Evolutionary conservation across 2,113 vertebrate species (phyloP).

Genomic region (Ptychochromis oligacanthus): DNA sequence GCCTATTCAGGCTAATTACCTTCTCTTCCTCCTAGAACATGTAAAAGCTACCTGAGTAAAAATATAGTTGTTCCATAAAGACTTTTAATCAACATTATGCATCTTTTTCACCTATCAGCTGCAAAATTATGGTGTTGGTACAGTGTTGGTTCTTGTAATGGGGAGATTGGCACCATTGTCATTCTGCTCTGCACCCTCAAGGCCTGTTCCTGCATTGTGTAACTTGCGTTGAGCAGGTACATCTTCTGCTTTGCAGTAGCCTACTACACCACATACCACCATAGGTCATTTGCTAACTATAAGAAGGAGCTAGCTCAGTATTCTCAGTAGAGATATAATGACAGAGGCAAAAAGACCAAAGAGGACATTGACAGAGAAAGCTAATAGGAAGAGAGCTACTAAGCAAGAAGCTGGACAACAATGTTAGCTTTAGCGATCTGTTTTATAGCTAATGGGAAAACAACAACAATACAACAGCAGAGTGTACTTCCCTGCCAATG

Average conservation of each 20-base stretch:
- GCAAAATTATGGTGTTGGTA: not conserved
- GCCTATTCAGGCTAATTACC: conserved; percentile 1
- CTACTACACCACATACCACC: not conserved
- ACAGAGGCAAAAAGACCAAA: not conserved
- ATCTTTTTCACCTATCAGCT: not conserved
- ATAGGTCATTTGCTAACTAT: not conserved
- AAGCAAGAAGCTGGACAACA: not conserved
- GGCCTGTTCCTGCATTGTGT: not conserved
- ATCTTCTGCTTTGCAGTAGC: not conserved
- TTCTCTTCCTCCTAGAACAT: not conserved
- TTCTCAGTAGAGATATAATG: not conserved
- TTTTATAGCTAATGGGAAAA: not conserved
- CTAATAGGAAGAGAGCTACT: not conserved
- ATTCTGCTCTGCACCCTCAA: not conserved
- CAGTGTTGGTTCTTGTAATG: not conserved
- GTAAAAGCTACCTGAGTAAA: not conserved
- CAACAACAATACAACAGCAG: not conserved
- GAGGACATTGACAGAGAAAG: not conserved
- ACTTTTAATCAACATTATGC: not conserved
- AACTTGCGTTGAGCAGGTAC: not conserved
- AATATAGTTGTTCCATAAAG: not conserved
- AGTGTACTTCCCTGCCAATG: not conserved
- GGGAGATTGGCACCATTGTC: not conserved
- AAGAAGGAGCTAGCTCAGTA: not conserved
- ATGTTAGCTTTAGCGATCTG: not conserved